These are phyloP conservation scores for Columbina picui DNA, from an alignment of 2,113 vertebrate species.

Conservation along the genomic window DNA sequence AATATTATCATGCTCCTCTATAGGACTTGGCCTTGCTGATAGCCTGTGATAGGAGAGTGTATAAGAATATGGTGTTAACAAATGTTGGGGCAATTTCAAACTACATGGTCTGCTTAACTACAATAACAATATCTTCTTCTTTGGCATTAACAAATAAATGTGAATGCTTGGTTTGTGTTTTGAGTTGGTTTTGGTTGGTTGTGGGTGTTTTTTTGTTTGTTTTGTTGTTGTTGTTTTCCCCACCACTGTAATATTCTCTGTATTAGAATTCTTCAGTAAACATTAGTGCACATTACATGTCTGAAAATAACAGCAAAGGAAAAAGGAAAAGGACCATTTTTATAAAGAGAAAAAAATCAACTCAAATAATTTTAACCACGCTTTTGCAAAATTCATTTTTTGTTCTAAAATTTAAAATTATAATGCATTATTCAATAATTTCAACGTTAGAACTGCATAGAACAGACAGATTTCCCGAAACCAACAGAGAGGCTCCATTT, in stretches of 20 bases:
- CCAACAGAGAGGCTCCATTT: not conserved
- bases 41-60: too few species aligned
- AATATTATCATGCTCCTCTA: not conserved
- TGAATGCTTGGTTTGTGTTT: too few species aligned
- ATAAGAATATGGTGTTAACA: not conserved
- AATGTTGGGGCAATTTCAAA: rapidly evolving
- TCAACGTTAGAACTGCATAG: not conserved
- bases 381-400: not conserved
- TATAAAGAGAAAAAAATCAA: not conserved
- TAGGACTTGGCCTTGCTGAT: rapidly evolving
- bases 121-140: not conserved
- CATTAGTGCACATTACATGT: not conserved
- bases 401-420: not conserved
- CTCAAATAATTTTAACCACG: not conserved
- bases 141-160: rapidly evolving
- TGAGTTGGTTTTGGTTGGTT: too few species aligned
- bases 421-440: not conserved
- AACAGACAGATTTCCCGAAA: not conserved
- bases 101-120: rapidly evolving
- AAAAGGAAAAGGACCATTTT: not conserved
- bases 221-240: not conserved
- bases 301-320: not conserved
- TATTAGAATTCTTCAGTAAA: not conserved
- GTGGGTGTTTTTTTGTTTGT: too few species aligned
- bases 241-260: not conserved